Evolutionary conservation across 2,113 vertebrate species (phyloP).

Genomic region (Trogon surrucura): DNA sequence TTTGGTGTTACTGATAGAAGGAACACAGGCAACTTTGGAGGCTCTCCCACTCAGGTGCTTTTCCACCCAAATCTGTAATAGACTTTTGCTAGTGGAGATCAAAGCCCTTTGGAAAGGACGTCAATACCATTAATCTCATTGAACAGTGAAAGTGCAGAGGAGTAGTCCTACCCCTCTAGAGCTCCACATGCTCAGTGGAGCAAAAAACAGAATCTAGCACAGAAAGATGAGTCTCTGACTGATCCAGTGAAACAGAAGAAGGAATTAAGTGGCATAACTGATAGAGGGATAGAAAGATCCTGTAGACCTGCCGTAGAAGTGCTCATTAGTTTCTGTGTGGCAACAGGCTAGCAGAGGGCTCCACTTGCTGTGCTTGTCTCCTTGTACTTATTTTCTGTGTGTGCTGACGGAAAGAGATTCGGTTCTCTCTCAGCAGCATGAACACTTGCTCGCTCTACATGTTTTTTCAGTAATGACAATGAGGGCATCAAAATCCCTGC

Average conservation of each 20-base stretch:
- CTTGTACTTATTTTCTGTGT: background rate
- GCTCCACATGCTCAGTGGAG: background rate
- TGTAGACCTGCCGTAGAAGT: background rate
- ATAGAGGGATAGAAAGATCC: background rate
- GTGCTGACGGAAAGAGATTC: background rate
- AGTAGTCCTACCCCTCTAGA: background rate
- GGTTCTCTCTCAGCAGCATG: background rate
- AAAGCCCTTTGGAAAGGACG: background rate
- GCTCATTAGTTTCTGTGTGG: background rate
- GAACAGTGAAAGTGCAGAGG: background rate
- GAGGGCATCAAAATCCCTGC: background rate
- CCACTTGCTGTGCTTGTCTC: background rate
- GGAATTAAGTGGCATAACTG: background rate
- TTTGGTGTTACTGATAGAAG: background rate
- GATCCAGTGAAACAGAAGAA: background rate
- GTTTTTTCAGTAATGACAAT: background rate
- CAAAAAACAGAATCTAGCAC: background rate
- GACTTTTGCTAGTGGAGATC: background rate
- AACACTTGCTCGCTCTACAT: rapidly evolving
- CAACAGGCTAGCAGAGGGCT: background rate
- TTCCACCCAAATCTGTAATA: background rate
- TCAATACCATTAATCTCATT: background rate
- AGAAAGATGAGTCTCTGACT: background rate
- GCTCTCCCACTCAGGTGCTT: background rate
- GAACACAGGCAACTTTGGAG: background rate